Conservation (phyloP, 1,140 invertebrate species). For the Aphidius gifuensis region DNA sequence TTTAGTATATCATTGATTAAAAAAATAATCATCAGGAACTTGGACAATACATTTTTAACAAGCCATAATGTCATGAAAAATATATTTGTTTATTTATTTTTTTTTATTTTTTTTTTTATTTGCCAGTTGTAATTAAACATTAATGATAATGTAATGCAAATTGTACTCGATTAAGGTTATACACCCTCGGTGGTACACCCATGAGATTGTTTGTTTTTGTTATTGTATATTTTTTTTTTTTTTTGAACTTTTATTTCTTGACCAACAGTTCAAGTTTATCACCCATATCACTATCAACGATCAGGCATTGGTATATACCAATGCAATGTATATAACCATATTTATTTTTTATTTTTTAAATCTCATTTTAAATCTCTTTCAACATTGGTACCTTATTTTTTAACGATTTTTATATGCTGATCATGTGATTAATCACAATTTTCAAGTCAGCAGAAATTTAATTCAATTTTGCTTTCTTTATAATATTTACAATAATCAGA, state of each 20-base stretch:
- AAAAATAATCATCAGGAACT: background rate
- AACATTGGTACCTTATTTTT: too few species aligned
- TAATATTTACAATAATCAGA: too few species aligned
- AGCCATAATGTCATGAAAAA: slow-evolving; percentile 11
- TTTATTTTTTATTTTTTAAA: too few species aligned
- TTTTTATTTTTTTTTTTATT: background rate
- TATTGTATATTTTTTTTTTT: background rate
- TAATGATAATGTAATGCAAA: slow-evolving; percentile 14
- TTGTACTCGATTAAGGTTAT: slow-evolving; percentile 15
- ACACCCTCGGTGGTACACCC: background rate
- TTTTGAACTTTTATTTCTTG: background rate
- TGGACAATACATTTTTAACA: slow-evolving; percentile 6
- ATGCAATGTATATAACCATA: background rate
- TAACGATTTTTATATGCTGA: too few species aligned
- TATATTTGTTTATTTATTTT: slow-evolving; percentile 8
- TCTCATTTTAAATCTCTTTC: too few species aligned
- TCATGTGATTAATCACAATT: too few species aligned
- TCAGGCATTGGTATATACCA: slow-evolving; percentile 16
- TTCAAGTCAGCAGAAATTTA: too few species aligned
- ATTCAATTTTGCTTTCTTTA: too few species aligned
- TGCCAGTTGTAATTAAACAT: slow-evolving; percentile 8
- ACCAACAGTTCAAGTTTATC: background rate
- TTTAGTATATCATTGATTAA: background rate
- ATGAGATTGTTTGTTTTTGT: too few species aligned
- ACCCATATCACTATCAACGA: slow-evolving; percentile 15